Percentiles rank a stretch among this genome's conserved stretches.
These are phyloP conservation scores for Drosophila multiciliata DNA, from an alignment of 2,888 invertebrate genomes.

Conservation along the genomic window DNA sequence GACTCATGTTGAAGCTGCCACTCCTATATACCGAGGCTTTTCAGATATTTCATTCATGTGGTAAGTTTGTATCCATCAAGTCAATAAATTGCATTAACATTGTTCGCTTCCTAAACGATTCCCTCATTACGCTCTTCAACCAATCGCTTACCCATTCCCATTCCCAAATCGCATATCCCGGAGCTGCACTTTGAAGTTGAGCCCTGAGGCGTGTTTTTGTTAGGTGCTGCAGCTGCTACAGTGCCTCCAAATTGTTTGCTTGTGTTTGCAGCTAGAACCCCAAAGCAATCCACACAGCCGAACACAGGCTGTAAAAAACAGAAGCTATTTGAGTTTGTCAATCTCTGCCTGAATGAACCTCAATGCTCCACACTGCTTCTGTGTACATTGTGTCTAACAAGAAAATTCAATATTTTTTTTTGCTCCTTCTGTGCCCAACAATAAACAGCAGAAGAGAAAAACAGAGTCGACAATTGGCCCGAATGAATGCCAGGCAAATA, in stretches of 20 bases:
- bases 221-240: slow-evolving; percentile 31
- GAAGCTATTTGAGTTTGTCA: slow-evolving; percentile 70
- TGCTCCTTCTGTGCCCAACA: slow-evolving; percentile 61
- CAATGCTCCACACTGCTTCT: slow-evolving; percentile 16
- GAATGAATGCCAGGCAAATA: slow-evolving; percentile 66
- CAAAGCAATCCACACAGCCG: slow-evolving; percentile 1
- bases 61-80: slow-evolving; percentile 44
- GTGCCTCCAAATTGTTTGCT: slow-evolving; percentile 51
- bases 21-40: background rate
- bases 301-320: slow-evolving; percentile 53
- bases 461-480: slow-evolving; percentile 35
- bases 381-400: slow-evolving; percentile 57
- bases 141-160: background rate
- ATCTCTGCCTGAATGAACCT: slow-evolving; percentile 46
- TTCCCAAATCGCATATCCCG: slow-evolving; percentile 10
- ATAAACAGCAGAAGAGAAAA: slow-evolving; percentile 53
- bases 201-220: slow-evolving; percentile 56
- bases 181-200: slow-evolving; percentile 65
- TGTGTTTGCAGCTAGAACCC: slow-evolving; percentile 22
- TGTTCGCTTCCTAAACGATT: slow-evolving; percentile 25
- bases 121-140: slow-evolving; percentile 39
- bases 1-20: background rate
- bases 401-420: slow-evolving; percentile 76
- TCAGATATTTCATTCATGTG: slow-evolving; percentile 52
- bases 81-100: slow-evolving; percentile 61